phyloP scores from a whole-genome alignment of 2,113 vertebrate genomes.

The Ochotona curzoniae region DNA sequence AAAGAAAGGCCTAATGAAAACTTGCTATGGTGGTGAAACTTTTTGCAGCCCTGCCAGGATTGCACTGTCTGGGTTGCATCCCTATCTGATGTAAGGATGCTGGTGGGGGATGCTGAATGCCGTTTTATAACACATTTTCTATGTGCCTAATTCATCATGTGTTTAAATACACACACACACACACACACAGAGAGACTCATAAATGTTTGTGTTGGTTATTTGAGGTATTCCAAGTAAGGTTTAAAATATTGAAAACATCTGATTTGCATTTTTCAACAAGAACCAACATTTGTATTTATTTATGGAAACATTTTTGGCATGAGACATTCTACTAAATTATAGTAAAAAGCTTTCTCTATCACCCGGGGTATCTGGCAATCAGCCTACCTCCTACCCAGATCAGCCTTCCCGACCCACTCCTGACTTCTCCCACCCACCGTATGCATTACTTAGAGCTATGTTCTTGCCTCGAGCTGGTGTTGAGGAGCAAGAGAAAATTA shows the following conservation, averaged over 20 bases:
- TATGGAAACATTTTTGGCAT: slow-evolving; percentile 82
- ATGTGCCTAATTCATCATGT: slow-evolving; percentile 70
- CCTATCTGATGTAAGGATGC: slow-evolving; percentile 61
- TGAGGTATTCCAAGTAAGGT: slow-evolving; percentile 74
- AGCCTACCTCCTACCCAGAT: slow-evolving; percentile 82
- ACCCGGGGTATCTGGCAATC: slow-evolving; percentile 80
- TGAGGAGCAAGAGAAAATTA: slow-evolving; percentile 42
- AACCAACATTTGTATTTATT: slow-evolving; percentile 82
- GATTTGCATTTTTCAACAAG: slow-evolving; percentile 83
- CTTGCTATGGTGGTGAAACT: slow-evolving; percentile 66
- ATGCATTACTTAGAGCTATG: slow-evolving; percentile 37
- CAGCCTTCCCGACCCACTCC: slow-evolving; percentile 62
- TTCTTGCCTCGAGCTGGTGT: slow-evolving; percentile 56
- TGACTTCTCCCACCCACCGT: slow-evolving; percentile 28
- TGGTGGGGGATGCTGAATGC: slow-evolving; percentile 58
- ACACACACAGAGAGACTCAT: slow-evolving; percentile 70
- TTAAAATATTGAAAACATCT: slow-evolving; percentile 77
- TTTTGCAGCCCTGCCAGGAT: slow-evolving; percentile 30
- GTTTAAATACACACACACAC: neutral
- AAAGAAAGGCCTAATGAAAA: slow-evolving; percentile 66
- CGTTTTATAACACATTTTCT: slow-evolving; percentile 67
- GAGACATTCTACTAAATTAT: slow-evolving; percentile 77
- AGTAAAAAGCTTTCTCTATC: slow-evolving; percentile 77
- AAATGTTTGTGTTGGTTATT: slow-evolving; percentile 77
- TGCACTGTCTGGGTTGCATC: slow-evolving; percentile 57